Conservation (phyloP, 2,888 invertebrate genomes). For the Sinhomidia bicolor region DNA sequence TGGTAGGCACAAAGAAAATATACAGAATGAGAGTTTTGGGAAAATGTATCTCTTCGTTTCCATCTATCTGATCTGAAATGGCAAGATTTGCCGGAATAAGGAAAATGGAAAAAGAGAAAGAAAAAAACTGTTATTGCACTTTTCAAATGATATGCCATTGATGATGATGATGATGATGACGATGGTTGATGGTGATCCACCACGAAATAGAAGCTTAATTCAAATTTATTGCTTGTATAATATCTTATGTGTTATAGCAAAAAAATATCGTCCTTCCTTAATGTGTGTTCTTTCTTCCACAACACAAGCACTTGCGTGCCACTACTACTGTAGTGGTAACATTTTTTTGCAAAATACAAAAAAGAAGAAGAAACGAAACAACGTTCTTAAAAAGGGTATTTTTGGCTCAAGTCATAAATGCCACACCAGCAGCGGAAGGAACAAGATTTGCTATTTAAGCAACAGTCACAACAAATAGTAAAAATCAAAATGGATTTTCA, state of each 20-base stretch:
- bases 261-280: background rate
- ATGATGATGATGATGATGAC: background rate
- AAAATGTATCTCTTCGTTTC: background rate
- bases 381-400: constrained; percentile 52
- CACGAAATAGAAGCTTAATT: constrained; percentile 7
- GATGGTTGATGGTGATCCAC: constrained; percentile 33
- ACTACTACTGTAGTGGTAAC: background rate
- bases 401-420: constrained; percentile 54
- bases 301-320: background rate
- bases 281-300: background rate
- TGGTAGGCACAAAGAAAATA: constrained; percentile 50
- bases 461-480: constrained; percentile 58
- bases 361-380: background rate
- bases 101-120: background rate
- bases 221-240: constrained; percentile 19
- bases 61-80: background rate
- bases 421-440: background rate
- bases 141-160: constrained; percentile 42
- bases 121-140: constrained; percentile 25
- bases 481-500: constrained; percentile 14
- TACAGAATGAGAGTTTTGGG: constrained; percentile 9
- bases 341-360: no score
- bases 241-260: background rate
- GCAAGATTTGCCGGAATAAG: background rate
- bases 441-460: background rate